Conservation (phyloP, 2,113 vertebrate genomes). For the Platysternon megacephalum region DNA sequence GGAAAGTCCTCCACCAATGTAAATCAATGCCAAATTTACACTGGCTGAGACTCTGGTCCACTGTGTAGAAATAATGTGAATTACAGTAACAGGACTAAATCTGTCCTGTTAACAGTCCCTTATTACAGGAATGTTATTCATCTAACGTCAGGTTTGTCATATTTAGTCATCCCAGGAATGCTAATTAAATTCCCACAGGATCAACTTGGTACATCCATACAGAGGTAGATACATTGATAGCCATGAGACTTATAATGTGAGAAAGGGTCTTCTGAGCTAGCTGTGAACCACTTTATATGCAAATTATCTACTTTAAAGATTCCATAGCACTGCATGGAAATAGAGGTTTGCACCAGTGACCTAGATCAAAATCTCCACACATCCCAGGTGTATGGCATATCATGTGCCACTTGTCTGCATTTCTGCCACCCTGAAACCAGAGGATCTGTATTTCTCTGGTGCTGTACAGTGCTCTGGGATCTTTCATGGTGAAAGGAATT, state of each 20-base stretch:
- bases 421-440: neutral
- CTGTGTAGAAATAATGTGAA: neutral
- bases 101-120: neutral
- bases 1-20: slow-evolving; percentile 27
- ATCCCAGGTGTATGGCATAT: neutral
- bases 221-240: neutral
- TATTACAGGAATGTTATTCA: neutral
- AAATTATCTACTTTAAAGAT: neutral
- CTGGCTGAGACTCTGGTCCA: slow-evolving; percentile 6
- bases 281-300: neutral
- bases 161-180: neutral
- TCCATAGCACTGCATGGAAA: neutral
- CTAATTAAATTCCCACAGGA: neutral
- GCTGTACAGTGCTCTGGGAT: neutral
- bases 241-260: neutral
- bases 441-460: neutral
- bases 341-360: neutral
- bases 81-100: slow-evolving; percentile 35
- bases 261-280: neutral
- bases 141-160: neutral
- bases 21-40: slow-evolving; percentile 36
- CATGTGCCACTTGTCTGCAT: neutral
- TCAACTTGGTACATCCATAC: neutral
- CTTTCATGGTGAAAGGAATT: neutral
- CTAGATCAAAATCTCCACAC: neutral